Conservation (phyloP, 2,113 vertebrate species). For the Ascaphus truei region DNA sequence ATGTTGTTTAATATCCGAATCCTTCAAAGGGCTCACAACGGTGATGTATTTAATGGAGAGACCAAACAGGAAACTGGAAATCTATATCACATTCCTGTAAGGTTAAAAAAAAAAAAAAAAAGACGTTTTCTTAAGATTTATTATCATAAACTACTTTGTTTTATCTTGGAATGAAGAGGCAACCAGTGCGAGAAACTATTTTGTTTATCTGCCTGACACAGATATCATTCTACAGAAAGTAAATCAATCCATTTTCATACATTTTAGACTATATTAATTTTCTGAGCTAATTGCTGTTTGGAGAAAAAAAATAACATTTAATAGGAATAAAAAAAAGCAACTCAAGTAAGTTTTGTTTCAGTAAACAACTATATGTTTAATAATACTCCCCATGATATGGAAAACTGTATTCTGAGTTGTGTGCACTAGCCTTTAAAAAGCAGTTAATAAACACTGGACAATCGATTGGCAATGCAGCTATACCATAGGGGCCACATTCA, state of each 20-base stretch:
- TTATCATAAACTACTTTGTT: slow-evolving; percentile 21
- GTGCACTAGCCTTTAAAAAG: neutral
- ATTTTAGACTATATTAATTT: slow-evolving; percentile 22
- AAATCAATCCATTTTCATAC: neutral
- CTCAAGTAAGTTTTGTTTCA: slow-evolving; percentile 11
- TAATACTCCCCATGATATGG: neutral
- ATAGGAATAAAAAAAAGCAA: slow-evolving; percentile 17
- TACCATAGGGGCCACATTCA: too few species aligned
- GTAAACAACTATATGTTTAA: too few species aligned
- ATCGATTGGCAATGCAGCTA: too few species aligned
- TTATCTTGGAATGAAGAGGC: slow-evolving; percentile 27
- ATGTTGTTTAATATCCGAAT: too few species aligned
- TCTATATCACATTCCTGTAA: neutral
- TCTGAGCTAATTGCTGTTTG: slow-evolving; percentile 7
- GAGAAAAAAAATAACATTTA: too few species aligned
- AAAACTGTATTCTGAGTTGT: slow-evolving; percentile 8
- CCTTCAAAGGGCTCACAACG: too few species aligned
- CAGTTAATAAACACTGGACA: neutral
- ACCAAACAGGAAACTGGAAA: too few species aligned
- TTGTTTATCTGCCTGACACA: neutral
- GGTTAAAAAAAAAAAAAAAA: slow-evolving; percentile 34
- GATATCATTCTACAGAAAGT: neutral
- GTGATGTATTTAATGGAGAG: too few species aligned
- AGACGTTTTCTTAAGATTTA: slow-evolving; percentile 31
- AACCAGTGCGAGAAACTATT: neutral